Conservation (phyloP, 2,888 invertebrate genomes). For the Pyrrhia umbra region DNA sequence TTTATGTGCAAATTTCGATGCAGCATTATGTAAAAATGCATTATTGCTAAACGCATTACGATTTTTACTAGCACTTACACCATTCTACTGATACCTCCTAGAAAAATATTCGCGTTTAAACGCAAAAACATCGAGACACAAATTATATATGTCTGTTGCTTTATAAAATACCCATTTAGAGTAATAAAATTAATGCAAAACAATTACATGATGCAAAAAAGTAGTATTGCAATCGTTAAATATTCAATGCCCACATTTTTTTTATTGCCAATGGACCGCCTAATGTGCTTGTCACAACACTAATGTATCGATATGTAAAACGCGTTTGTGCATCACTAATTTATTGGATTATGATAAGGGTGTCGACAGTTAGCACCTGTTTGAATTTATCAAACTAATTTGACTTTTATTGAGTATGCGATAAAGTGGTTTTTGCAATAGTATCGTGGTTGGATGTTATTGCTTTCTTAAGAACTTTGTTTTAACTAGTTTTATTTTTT, state of each 20-base stretch:
- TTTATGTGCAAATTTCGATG: conserved; percentile 18
- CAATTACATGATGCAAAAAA: conserved; percentile 36
- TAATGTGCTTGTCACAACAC: conserved; percentile 63
- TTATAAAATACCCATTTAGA: conserved; percentile 32
- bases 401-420: conserved; percentile 23
- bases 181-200: conserved; percentile 55
- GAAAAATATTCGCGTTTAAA: conserved; percentile 3
- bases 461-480: conserved; percentile 13
- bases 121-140: conserved; percentile 22
- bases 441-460: conserved; percentile 3
- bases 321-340: conserved; percentile 68
- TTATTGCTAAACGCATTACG: conserved; percentile 13
- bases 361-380: conserved; percentile 61
- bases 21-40: conserved; percentile 13
- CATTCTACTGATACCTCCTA: conserved; percentile 6
- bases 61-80: conserved; percentile 17
- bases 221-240: conserved; percentile 28
- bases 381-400: conserved; percentile 33
- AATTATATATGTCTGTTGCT: conserved; percentile 5
- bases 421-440: conserved; percentile 41
- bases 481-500: conserved; percentile 18
- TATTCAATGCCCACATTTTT: conserved; percentile 45
- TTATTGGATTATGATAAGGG: conserved; percentile 62
- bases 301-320: conserved; percentile 67
- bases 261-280: conserved; percentile 45